phyloP scores from a whole-genome alignment of 1,140 invertebrate genomes.

The Cydia pomonella region DNA sequence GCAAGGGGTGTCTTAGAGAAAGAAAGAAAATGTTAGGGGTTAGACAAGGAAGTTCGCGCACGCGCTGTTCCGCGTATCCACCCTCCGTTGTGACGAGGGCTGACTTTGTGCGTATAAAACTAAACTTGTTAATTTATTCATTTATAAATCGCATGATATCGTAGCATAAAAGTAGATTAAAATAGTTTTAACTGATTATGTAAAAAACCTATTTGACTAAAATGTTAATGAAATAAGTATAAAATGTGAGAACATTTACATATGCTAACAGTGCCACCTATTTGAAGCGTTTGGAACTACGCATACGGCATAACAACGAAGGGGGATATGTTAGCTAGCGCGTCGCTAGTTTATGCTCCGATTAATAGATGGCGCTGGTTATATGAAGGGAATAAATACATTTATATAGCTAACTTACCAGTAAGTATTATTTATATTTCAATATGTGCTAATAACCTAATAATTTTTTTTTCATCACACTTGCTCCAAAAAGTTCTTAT shows the following conservation, averaged over 20 bases:
- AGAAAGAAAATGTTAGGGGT: conserved; percentile 52
- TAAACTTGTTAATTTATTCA: conserved; percentile 28
- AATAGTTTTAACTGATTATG: not conserved
- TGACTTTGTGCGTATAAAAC: conserved; percentile 37
- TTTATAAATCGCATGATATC: not conserved
- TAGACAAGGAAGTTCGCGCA: conserved; percentile 52
- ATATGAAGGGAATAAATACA: too few species aligned
- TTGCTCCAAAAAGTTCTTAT: too few species aligned
- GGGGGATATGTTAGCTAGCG: not conserved
- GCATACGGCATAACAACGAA: too few species aligned
- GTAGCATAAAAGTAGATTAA: not conserved
- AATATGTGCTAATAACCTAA: too few species aligned
- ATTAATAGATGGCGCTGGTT: conserved; percentile 17
- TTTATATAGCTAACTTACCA: too few species aligned
- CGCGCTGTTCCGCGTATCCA: conserved; percentile 45
- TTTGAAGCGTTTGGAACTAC: not conserved
- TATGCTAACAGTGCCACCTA: conserved; percentile 4
- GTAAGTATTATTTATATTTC: too few species aligned
- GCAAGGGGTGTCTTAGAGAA: conserved; percentile 45
- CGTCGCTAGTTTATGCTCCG: not conserved
- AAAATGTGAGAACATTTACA: not conserved
- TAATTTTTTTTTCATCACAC: too few species aligned
- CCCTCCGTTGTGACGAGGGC: conserved; percentile 25
- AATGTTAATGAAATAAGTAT: not conserved
- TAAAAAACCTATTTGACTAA: not conserved